Base-by-base conservation (phyloP, 2,797 vertebrate genomes). In the Sebastes elongatus region DNA sequence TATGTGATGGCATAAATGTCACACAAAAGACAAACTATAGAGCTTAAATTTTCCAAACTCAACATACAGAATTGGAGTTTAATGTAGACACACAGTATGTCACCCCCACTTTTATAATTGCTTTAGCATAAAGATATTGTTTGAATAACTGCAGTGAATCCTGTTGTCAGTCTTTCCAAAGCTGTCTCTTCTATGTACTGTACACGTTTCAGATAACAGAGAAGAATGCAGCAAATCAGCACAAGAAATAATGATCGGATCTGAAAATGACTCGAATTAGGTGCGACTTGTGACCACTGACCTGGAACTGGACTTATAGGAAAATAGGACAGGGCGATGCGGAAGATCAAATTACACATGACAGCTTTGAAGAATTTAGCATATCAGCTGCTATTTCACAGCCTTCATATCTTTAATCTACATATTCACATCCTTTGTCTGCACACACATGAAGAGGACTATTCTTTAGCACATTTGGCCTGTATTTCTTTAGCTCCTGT, bases 231-330 rank as follows among this genome's bases (percentile, higher is more conserved):
- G 18, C 33, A 70, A 46, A 81, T 82, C 59, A 25, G 64, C 38
- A 64, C 35, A 67, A 83, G 53, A 83, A 78, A 88, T 79, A 68
- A 89, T 86, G 60, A 86, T 80, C 27, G 8, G 28, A 75, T 89
- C 53, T 75, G 25, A 80, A 88, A 89, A 85, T 86, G 80, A 90
- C 86, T 62, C 72, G 68, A 88, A 93, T 93, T 89, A 86, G 76
- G 80, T 90, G 72, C 57, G 85, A 90, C 84, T 92, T 73, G 86
- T 69, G 87, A 84, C 76, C 89, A 86, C 87, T 94, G 93, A 94
- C 93, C 93, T 90, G 92, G 85, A 94, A 94, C 85, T 84, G 84
- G 86, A 88, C 57, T 67, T 67, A 33, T 16, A 64, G 55, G 78
- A 84, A 91, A 90, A 91, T 92, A 89, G 93, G 93, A 84, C 94